phyloP scores from a whole-genome alignment of 2,888 invertebrate genomes.

The Abrostola tripartita region DNA sequence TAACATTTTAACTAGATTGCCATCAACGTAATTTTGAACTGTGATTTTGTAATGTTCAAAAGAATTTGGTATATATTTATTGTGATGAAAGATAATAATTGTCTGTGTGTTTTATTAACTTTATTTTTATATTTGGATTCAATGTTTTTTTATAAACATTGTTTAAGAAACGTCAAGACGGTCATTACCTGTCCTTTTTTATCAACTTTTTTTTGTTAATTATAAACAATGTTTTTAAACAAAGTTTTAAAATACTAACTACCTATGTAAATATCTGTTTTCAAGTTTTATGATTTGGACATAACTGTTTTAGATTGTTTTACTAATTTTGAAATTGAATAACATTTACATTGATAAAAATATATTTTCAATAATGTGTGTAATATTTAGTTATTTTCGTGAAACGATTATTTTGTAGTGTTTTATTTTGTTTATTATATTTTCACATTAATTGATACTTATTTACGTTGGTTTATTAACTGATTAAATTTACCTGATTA shows the following conservation, averaged over 20 bases:
- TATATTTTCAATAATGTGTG: constrained; percentile 29
- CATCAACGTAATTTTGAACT: constrained; percentile 86
- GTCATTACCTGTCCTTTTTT: not conserved
- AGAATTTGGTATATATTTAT: constrained; percentile 60
- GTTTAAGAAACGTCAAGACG: constrained; percentile 16
- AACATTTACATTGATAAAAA: constrained; percentile 34
- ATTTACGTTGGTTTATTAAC: constrained; percentile 14
- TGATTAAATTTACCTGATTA: constrained; percentile 31
- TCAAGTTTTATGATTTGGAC: constrained; percentile 42
- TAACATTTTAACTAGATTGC: constrained; percentile 72
- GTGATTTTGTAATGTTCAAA: constrained; percentile 86
- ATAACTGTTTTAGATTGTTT: constrained; percentile 48
- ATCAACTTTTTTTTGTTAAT: not conserved
- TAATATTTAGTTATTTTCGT: constrained; percentile 77
- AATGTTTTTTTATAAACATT: constrained; percentile 35
- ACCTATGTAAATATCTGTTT: constrained; percentile 10
- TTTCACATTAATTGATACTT: constrained; percentile 14
- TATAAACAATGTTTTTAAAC: constrained; percentile 39
- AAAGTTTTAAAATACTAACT: constrained; percentile 4
- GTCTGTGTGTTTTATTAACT: constrained; percentile 65
- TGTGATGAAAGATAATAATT: constrained; percentile 60
- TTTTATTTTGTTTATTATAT: constrained; percentile 40
- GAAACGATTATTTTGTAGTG: constrained; percentile 75
- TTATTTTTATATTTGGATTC: constrained; percentile 35
- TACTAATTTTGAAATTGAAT: constrained; percentile 46